A percentile compares a stretch with the other conserved stretches of the same genome.
Evolutionary conservation across 2,113 vertebrate species (phyloP).

Genomic region (Rhynchopsitta pachyrhyncha): DNA sequence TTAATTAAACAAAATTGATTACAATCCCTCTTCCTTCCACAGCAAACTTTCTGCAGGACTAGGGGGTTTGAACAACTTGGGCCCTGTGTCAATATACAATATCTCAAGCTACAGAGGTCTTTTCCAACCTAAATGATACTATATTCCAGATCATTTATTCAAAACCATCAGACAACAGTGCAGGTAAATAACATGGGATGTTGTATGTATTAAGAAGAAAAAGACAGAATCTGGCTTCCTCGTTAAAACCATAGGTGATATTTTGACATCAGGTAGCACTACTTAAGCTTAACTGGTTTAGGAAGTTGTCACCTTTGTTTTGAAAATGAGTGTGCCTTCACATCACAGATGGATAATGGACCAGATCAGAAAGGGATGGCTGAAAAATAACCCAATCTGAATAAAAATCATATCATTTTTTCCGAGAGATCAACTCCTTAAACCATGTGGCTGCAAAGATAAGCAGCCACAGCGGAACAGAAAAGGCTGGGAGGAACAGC

Average conservation of each 20-base stretch:
- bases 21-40: not conserved
- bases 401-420: not conserved
- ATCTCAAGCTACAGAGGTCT: not conserved
- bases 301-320: not conserved
- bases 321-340: not conserved
- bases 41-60: not conserved
- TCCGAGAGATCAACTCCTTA: not conserved
- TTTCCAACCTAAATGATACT: not conserved
- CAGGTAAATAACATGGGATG: not conserved
- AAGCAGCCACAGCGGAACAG: not conserved
- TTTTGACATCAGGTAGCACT: not conserved
- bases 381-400: not conserved
- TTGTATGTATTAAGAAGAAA: not conserved
- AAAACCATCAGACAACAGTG: not conserved
- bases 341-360: not conserved
- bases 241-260: not conserved
- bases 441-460: not conserved
- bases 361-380: not conserved
- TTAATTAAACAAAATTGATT: conserved; percentile 58
- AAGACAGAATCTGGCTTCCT: not conserved
- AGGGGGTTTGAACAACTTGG: not conserved
- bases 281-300: not conserved
- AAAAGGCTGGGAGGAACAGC: not conserved
- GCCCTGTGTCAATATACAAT: not conserved
- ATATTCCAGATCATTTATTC: not conserved